phyloP scores from a whole-genome alignment of 2,888 invertebrate genomes.

The Agonum fuliginosum region DNA sequence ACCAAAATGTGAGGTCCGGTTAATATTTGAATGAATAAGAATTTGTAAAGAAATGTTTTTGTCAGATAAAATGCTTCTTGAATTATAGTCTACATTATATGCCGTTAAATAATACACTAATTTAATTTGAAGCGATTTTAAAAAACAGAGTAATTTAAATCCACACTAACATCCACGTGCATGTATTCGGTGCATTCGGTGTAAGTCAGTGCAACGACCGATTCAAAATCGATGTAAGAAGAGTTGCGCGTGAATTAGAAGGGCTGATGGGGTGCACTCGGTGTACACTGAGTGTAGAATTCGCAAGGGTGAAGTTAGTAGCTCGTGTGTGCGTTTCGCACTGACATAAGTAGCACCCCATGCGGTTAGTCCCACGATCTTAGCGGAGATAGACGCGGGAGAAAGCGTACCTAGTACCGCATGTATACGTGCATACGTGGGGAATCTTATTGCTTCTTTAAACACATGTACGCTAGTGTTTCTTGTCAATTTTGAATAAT shows the following conservation, averaged over 20 bases:
- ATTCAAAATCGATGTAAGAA: slow-evolving; percentile 48
- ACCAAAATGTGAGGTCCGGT: too few relatives aligned
- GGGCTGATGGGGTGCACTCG: not conserved
- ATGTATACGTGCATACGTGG: not conserved
- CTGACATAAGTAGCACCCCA: slow-evolving; percentile 39
- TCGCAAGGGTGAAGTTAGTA: not conserved
- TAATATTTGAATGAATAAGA: too few relatives aligned
- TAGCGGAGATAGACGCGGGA: slow-evolving; percentile 23
- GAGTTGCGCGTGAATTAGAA: slow-evolving; percentile 26
- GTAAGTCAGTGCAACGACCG: slow-evolving; percentile 41
- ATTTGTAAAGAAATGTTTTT: too few relatives aligned
- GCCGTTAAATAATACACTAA: too few relatives aligned
- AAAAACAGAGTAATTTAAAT: too few relatives aligned
- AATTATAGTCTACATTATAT: too few relatives aligned
- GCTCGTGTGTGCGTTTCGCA: slow-evolving; percentile 39
- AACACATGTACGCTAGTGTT: too few relatives aligned
- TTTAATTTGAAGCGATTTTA: too few relatives aligned
- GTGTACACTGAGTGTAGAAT: not conserved
- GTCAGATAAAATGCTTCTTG: too few relatives aligned
- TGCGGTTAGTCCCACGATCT: slow-evolving; percentile 46
- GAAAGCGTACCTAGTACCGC: slow-evolving; percentile 33
- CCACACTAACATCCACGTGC: too few relatives aligned
- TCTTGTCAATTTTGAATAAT: too few relatives aligned
- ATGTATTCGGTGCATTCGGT: not conserved
- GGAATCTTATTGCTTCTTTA: too few relatives aligned